Conservation (phyloP, 2,797 vertebrate genomes). For the Catamblyrhynchus diadema region DNA sequence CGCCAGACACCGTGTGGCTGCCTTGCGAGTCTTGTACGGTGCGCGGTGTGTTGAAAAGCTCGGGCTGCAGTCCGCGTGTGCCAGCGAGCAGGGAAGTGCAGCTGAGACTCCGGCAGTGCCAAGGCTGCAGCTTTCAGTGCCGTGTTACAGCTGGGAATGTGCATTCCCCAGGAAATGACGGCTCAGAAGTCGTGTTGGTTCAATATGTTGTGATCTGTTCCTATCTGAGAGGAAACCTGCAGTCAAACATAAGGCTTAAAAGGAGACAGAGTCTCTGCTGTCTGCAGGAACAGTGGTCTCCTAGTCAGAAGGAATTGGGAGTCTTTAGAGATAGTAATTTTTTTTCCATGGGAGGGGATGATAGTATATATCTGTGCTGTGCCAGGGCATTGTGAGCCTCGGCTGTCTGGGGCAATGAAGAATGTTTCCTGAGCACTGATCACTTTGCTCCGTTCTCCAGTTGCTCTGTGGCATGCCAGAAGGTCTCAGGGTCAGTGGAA, state of each 20-base stretch:
- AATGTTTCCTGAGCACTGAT: neutral
- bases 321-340: neutral
- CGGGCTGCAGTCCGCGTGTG: neutral
- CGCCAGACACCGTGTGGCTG: neutral
- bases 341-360: neutral
- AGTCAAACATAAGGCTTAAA: neutral
- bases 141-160: neutral
- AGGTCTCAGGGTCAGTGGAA: neutral
- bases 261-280: fast-evolving
- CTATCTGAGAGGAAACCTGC: neutral
- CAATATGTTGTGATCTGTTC: neutral
- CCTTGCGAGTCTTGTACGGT: fast-evolving
- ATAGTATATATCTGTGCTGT: neutral
- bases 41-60: neutral
- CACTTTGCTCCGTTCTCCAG: fast-evolving
- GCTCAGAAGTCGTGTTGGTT: neutral
- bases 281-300: neutral
- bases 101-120: neutral
- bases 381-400: neutral
- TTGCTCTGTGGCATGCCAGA: neutral
- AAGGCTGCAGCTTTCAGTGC: neutral
- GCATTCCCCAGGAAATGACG: fast-evolving
- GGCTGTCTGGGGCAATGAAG: neutral
- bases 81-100: neutral
- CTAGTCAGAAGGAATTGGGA: neutral